These are phyloP conservation scores for Burhinus oedicnemus DNA, from an alignment of 2,113 vertebrate genomes.

Conservation along the genomic window DNA sequence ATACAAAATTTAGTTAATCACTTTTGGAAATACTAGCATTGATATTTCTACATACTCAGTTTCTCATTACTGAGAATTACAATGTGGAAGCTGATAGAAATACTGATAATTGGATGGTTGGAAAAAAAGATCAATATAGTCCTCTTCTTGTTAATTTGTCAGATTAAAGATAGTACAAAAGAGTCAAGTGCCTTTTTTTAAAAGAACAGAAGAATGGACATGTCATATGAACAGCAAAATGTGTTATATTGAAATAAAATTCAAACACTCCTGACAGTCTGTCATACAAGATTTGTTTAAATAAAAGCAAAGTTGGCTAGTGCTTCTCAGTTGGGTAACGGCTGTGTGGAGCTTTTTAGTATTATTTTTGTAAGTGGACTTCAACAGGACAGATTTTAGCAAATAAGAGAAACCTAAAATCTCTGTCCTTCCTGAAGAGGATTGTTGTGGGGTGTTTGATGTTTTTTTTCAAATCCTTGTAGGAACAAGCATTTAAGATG, in stretches of 20 bases:
- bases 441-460: neutral
- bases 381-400: neutral
- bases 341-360: neutral
- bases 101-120: neutral
- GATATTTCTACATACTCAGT: neutral
- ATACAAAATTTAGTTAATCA: neutral
- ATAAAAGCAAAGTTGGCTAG: neutral
- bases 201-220: neutral
- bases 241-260: constrained; percentile 25
- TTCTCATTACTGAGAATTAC: neutral
- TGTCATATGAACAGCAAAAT: neutral
- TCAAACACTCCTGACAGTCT: neutral
- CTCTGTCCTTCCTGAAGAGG: neutral
- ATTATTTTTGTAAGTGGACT: neutral
- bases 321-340: neutral
- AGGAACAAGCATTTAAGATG: neutral
- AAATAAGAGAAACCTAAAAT: neutral
- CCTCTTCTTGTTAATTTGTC: neutral
- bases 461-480: neutral
- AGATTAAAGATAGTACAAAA: neutral
- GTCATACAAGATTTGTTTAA: constrained; percentile 17
- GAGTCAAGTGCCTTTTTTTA: neutral
- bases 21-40: neutral
- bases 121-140: neutral
- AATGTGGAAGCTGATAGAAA: neutral